Evolutionary conservation across 30 jellyfish, hydroid and myxozoan genomes (phyloP).

Genomic region (Aurelia sp.): DNA sequence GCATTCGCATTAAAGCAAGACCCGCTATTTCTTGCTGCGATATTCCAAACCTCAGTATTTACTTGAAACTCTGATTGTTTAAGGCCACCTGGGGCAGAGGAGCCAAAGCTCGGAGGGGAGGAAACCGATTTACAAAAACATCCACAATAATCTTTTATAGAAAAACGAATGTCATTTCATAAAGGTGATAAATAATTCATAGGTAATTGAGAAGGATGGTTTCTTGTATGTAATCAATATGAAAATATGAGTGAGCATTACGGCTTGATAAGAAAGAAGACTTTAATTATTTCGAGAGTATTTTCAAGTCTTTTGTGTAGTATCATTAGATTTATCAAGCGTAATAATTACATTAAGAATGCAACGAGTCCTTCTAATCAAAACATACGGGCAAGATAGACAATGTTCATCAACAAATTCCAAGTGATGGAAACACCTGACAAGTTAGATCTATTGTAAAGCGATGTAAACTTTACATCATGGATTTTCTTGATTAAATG

Average conservation of each 20-base stretch:
- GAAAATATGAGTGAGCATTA: not conserved
- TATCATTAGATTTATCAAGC: constrained; percentile 12
- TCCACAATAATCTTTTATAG: not conserved
- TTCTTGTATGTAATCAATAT: not conserved
- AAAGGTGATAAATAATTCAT: not conserved
- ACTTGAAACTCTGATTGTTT: not conserved
- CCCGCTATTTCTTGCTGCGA: too few relatives aligned
- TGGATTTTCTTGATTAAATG: too few relatives aligned
- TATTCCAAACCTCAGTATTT: too few relatives aligned
- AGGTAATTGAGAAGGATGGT: too few relatives aligned
- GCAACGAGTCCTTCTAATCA: constrained; percentile 26
- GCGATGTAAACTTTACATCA: too few relatives aligned
- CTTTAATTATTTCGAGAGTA: constrained; percentile 17
- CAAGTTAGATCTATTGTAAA: too few relatives aligned
- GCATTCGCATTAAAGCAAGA: too few relatives aligned
- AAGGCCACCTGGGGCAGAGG: constrained; percentile 20
- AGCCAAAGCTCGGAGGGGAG: not conserved
- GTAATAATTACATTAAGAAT: constrained; percentile 23
- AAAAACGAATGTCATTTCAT: not conserved
- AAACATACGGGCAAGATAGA: constrained; percentile 19
- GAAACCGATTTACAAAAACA: not conserved
- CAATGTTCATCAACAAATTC: constrained; percentile 21
- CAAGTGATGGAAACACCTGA: constrained; percentile 37
- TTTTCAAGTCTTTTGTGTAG: constrained; percentile 31
- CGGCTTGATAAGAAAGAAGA: constrained; percentile 9